A percentile compares a stretch with the other conserved stretches of the same genome.
Evolutionary conservation across 1,140 invertebrate species (phyloP).

Genomic region (Brachionus angularis): DNA sequence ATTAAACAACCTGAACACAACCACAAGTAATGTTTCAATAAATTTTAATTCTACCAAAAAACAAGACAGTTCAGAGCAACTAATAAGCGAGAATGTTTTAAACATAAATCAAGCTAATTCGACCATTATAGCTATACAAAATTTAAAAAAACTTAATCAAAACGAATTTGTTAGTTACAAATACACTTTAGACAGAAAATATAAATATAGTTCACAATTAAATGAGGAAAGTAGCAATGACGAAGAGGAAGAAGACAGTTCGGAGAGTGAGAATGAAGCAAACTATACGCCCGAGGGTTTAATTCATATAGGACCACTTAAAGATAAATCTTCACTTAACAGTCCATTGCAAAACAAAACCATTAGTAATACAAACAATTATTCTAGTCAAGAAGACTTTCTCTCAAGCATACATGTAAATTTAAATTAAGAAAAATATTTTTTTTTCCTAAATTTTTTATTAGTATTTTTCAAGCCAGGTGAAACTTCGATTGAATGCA

Average conservation of each 20-base stretch:
- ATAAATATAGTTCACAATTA: too few species aligned
- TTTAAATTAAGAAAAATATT: neutral
- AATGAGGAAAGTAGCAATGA: too few species aligned
- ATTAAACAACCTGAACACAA: neutral
- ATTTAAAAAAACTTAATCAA: constrained; percentile 23
- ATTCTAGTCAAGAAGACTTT: constrained; percentile 27
- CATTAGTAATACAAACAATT: constrained; percentile 1
- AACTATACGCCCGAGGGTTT: too few species aligned
- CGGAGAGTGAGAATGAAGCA: constrained; percentile 14
- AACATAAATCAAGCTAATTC: too few species aligned
- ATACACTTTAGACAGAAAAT: too few species aligned
- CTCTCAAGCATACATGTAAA: constrained; percentile 9
- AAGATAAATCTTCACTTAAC: neutral
- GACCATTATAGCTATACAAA: constrained; percentile 14
- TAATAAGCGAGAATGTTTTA: too few species aligned
- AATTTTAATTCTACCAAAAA: too few species aligned
- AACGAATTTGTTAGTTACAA: too few species aligned
- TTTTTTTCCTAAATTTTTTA: neutral
- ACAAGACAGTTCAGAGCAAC: too few species aligned
- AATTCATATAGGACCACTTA: neutral
- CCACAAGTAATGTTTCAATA: neutral
- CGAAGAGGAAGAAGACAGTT: neutral
- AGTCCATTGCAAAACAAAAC: neutral
- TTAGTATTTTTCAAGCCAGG: neutral
- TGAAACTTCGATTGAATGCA: constrained; percentile 35